Conservation (phyloP, 2,113 vertebrate genomes). For the Anolis sagrei region DNA sequence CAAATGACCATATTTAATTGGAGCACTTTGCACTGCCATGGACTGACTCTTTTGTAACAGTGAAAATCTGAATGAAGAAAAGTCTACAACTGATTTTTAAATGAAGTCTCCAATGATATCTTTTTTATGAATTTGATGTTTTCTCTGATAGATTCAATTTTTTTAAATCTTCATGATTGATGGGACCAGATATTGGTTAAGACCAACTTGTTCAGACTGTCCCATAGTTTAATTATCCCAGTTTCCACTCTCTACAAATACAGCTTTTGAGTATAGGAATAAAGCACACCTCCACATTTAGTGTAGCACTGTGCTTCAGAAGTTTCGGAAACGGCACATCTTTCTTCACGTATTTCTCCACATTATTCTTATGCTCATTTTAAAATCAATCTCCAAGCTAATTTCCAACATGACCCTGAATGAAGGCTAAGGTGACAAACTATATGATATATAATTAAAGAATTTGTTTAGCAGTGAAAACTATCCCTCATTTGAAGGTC, state of each 20-base stretch:
- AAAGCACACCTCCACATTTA: too few species aligned
- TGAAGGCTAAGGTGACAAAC: neutral
- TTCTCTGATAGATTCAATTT: neutral
- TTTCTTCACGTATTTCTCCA: neutral
- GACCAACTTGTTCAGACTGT: neutral
- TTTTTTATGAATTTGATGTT: neutral
- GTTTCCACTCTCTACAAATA: too few species aligned
- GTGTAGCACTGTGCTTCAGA: neutral
- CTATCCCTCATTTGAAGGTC: too few species aligned
- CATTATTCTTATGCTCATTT: neutral
- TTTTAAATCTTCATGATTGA: neutral
- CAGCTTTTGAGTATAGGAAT: too few species aligned
- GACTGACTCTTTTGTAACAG: neutral
- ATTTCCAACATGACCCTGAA: conserved; percentile 45
- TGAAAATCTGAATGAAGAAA: neutral
- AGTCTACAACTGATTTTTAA: neutral
- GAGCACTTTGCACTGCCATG: too few species aligned
- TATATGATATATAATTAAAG: conserved; percentile 16
- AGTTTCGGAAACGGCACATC: neutral
- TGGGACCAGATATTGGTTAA: neutral
- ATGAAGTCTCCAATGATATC: neutral
- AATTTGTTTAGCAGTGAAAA: conserved; percentile 7
- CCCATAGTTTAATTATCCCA: neutral
- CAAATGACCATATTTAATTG: neutral
- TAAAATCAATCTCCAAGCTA: conserved; percentile 28